phyloP scores from a whole-genome alignment of 2,888 invertebrate species.

The Encarsia formosa region DNA sequence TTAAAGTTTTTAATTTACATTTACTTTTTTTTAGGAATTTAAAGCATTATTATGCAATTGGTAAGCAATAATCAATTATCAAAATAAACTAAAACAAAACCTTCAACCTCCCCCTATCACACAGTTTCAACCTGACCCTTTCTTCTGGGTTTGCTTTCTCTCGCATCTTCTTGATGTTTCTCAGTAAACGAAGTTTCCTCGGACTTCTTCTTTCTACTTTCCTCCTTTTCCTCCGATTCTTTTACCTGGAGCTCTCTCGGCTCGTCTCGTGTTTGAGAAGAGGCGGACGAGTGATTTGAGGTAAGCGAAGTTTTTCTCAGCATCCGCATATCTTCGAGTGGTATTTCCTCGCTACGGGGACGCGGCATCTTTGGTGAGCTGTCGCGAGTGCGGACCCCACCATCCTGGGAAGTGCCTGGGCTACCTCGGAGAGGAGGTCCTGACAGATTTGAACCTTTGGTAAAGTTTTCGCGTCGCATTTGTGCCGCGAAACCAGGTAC shows the following conservation, averaged over 20 bases:
- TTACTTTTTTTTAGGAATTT: no score
- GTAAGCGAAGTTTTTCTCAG: conserved; percentile 43
- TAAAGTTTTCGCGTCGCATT: conserved; percentile 50
- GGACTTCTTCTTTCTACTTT: conserved; percentile 49
- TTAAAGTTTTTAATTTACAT: no score
- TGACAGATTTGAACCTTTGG: no score
- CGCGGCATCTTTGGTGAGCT: conserved; percentile 69
- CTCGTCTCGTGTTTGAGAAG: no score
- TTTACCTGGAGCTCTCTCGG: conserved; percentile 22
- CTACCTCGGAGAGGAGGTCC: conserved; percentile 23
- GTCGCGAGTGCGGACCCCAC: conserved; percentile 61
- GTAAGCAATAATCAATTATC: no score
- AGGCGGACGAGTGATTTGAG: conserved; percentile 31
- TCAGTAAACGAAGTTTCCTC: conserved; percentile 76
- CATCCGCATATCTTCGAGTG: conserved; percentile 70
- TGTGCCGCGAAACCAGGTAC: conserved; percentile 57
- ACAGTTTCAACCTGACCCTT: conserved; percentile 63
- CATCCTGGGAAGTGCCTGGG: background rate
- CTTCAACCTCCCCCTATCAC: no score
- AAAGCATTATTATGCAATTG: no score
- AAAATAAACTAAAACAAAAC: no score
- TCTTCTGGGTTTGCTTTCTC: conserved; percentile 52
- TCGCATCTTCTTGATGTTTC: conserved; percentile 54
- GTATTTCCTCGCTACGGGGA: conserved; percentile 76
- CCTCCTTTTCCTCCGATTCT: conserved; percentile 26